These are phyloP conservation scores for Tapirus terrestris DNA, from an alignment of 2,113 vertebrate genomes.

Conservation along the genomic window DNA sequence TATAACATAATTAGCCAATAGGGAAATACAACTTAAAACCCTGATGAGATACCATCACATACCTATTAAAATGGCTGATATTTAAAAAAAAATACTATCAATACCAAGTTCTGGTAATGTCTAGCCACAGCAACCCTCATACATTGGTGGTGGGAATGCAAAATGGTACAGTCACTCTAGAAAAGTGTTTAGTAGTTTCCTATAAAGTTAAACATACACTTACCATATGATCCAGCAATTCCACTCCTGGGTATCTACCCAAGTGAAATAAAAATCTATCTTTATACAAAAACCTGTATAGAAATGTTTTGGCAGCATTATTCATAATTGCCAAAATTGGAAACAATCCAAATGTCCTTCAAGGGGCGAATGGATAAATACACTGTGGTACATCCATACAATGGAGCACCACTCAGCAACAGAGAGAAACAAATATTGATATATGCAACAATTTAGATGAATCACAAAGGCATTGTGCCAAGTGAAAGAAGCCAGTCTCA, in stretches of 20 bases:
- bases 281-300: neutral
- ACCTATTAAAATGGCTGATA: neutral
- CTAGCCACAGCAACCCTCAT: neutral
- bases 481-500: neutral
- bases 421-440: neutral
- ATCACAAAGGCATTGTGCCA: neutral
- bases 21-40: neutral
- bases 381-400: neutral
- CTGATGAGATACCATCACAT: neutral
- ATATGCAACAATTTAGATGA: too few species aligned
- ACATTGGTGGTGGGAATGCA: neutral
- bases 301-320: neutral
- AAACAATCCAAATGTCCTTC: neutral
- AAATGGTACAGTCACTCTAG: neutral
- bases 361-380: neutral
- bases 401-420: neutral
- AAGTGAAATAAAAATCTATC: neutral
- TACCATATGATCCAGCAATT: neutral
- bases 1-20: neutral
- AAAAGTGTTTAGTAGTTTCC: neutral
- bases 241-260: too few species aligned
- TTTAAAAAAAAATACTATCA: neutral
- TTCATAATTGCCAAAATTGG: neutral
- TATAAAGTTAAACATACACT: neutral
- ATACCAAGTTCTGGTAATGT: neutral